Conservation (phyloP, 2,113 vertebrate species). For the Pongo pygmaeus region DNA sequence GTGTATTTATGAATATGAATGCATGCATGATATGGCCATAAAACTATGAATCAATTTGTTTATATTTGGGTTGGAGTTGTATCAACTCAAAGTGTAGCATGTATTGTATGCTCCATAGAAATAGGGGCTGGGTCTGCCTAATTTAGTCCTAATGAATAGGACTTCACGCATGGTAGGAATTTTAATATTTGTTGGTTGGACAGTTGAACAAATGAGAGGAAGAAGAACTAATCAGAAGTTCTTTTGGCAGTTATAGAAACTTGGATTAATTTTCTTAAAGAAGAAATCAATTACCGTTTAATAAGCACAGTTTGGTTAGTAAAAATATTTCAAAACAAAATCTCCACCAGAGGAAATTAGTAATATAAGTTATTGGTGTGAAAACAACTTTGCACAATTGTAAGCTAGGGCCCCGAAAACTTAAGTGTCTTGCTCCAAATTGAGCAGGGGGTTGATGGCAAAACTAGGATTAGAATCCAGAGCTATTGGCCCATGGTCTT, state of each 20-base stretch:
- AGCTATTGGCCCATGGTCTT: background rate
- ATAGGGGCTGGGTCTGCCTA: no score
- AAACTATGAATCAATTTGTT: background rate
- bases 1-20: background rate
- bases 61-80: background rate
- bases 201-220: background rate
- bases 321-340: constrained; percentile 46
- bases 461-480: background rate
- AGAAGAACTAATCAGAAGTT: background rate
- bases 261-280: background rate
- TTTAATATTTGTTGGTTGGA: background rate
- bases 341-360: background rate
- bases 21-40: background rate
- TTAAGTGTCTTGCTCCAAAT: background rate
- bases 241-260: background rate
- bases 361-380: background rate
- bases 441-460: background rate
- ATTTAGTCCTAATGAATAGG: background rate
- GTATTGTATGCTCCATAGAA: background rate
- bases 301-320: background rate
- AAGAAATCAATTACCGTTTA: background rate
- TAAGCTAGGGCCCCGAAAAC: background rate
- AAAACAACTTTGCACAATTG: background rate
- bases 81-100: background rate
- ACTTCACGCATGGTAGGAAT: background rate